Base-by-base conservation (phyloP, 2,113 vertebrate species). In the Corapipo altera region DNA sequence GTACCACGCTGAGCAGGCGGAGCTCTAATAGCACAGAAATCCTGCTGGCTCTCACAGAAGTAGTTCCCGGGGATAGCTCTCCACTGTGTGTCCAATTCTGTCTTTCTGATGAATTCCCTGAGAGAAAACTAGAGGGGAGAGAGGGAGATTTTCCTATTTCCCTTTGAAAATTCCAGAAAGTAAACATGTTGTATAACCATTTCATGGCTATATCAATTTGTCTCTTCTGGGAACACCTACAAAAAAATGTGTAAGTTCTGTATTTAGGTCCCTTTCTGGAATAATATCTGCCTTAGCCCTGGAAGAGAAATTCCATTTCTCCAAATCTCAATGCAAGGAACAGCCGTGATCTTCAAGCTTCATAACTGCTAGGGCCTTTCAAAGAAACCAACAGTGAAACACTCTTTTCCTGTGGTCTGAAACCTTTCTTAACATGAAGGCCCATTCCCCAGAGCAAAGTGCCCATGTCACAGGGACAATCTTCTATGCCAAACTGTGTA, bases 101-200 rank as follows among this genome's bases (percentile, higher is more conserved):
- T 35, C 18, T 61, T 69, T 43, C 57, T 71, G 28, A 75, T 32
- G 15, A 58, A 12, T 3, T 75, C 14, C 26, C 20, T 61, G 62
- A 37, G 57, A 9, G 17, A 76, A 89, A 91, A 52, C 41, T 83
- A 66, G 28, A 65, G 4, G 5, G 12, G 9, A 69, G 9, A 61
- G 28, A 78, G 21, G 3, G 11, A 76, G 30, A 37, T 75, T 44
- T 7, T 75, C 6, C 8, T 79, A 15, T n/a, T 61, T 52, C 48
- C 30, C 33, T 69, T 65, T 44, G 32, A 41, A 65, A 86, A 70
- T 33, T 73, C 11, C 49, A 62, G n/a, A 66, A 69, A 57, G 9
- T 1, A 4, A 88, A 48, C 9, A 28, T 2, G 0, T 5, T 33
- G 28, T 26, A 18, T 5, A 39, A 24, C 3, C 19, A 69, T 76